A percentile compares a stretch with the other conserved stretches of the same genome.
These are phyloP conservation scores for Meandrusa payeni DNA, from an alignment of 2,888 invertebrate genomes.

Conservation along the genomic window DNA sequence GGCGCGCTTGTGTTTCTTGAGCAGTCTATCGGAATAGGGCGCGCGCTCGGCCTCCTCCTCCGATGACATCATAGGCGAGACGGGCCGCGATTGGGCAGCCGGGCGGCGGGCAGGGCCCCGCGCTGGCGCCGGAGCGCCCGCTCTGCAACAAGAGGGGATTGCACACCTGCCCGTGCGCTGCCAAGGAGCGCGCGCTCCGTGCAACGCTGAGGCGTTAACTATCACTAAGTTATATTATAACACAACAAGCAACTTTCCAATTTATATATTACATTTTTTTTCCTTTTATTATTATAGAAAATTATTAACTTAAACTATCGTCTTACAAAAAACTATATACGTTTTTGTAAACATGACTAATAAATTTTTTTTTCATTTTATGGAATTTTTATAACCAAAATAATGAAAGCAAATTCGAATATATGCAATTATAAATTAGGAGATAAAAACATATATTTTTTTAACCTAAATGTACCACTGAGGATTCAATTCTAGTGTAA, in stretches of 20 bases:
- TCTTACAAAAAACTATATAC: no score
- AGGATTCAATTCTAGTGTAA: no score
- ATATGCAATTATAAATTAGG: no score
- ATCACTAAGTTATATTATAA: slow-evolving; percentile 24
- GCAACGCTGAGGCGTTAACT: slow-evolving; percentile 17
- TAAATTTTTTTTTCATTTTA: no score
- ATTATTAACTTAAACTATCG: no score
- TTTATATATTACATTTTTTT: no score
- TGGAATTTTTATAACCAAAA: no score
- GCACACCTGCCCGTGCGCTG: slow-evolving; percentile 67
- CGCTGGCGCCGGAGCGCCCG: slow-evolving; percentile 77
- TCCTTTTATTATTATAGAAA: no score
- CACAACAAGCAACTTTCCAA: slow-evolving; percentile 42
- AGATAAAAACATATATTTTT: no score
- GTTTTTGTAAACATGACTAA: no score
- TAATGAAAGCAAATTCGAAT: no score
- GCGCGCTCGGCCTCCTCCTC: slow-evolving; percentile 97
- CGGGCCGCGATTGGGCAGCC: slow-evolving; percentile 90
- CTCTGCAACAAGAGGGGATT: slow-evolving; percentile 74
- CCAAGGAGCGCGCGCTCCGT: slow-evolving; percentile 33
- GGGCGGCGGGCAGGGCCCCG: slow-evolving; percentile 81
- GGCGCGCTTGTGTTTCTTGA: slow-evolving; percentile 96
- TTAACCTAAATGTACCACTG: no score
- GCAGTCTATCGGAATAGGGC: slow-evolving; percentile 95
- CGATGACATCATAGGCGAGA: slow-evolving; percentile 96